phyloP scores from a whole-genome alignment of 2,113 vertebrate genomes.

The Tiliqua scincoides region DNA sequence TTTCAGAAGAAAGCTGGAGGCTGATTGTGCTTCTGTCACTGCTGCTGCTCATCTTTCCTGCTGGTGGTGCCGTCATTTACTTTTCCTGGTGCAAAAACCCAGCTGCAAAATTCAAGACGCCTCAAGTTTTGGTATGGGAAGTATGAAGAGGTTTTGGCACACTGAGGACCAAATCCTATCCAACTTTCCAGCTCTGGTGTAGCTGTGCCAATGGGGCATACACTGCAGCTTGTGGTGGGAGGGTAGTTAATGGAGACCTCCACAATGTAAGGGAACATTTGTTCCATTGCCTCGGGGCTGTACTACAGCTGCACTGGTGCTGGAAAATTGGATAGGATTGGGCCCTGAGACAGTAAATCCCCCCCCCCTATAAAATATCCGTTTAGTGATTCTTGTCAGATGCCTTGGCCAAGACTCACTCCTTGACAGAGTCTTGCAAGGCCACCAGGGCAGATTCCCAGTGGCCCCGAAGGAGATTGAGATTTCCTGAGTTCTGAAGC shows the following conservation, averaged over 20 bases:
- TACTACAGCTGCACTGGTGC: too few relatives aligned
- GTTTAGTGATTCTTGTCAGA: neutral
- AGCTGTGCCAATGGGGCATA: too few relatives aligned
- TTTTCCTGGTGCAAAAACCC: constrained; percentile 22
- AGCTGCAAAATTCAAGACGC: constrained; percentile 26
- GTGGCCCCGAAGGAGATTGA: neutral
- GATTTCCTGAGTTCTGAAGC: too few relatives aligned
- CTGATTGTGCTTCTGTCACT: neutral
- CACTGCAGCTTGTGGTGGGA: too few relatives aligned
- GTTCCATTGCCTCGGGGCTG: too few relatives aligned
- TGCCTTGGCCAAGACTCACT: neutral
- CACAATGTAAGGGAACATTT: too few relatives aligned
- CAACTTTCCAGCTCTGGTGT: too few relatives aligned
- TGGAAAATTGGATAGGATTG: too few relatives aligned
- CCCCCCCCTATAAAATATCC: too few relatives aligned
- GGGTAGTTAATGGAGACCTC: too few relatives aligned
- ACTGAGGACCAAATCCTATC: too few relatives aligned
- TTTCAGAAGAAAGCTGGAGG: constrained; percentile 21
- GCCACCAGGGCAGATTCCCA: neutral
- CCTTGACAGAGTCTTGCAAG: neutral
- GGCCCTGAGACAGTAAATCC: too few relatives aligned
- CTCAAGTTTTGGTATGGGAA: constrained; percentile 55
- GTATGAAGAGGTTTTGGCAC: neutral
- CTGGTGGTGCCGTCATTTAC: neutral
- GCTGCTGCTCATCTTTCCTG: neutral